A percentile compares a stretch with the other conserved stretches of the same genome.
phyloP scores from a whole-genome alignment of 2,113 vertebrate species.

The Psammodynastes pulverulentus region DNA sequence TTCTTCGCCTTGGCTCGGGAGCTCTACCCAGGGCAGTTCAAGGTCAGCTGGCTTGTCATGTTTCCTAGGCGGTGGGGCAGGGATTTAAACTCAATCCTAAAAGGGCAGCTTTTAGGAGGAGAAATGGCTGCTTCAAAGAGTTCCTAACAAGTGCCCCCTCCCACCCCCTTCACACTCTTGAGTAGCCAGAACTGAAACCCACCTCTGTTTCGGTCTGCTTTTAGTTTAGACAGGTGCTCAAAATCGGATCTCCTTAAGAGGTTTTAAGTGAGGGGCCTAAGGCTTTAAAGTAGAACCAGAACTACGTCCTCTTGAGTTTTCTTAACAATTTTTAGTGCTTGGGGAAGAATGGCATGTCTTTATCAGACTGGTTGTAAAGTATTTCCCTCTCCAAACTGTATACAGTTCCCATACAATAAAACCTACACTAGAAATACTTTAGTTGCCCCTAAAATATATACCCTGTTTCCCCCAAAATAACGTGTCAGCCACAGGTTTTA shows the following conservation, averaged over 20 bases:
- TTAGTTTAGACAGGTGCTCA: background rate
- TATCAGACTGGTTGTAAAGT: background rate
- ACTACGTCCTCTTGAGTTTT: background rate
- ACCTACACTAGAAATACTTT: background rate
- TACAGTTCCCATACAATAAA: background rate
- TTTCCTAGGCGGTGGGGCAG: no score
- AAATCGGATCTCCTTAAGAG: background rate
- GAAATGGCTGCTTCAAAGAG: background rate
- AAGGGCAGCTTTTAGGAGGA: background rate
- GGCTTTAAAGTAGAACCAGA: background rate
- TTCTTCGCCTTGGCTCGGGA: conserved; percentile 88
- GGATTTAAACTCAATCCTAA: background rate
- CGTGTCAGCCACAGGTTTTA: background rate
- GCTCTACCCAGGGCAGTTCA: conserved; percentile 90
- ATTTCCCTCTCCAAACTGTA: background rate
- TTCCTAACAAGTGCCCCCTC: background rate
- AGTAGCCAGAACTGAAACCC: background rate
- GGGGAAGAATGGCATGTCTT: background rate
- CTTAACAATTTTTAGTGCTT: background rate
- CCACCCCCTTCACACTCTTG: background rate
- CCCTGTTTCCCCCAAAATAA: no score
- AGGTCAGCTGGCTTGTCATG: conserved; percentile 69
- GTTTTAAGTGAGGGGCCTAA: background rate
- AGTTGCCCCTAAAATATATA: no score
- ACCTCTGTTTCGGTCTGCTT: background rate